Percentiles rank a stretch among this genome's conserved stretches.
phyloP scores from a whole-genome alignment of 1,140 invertebrate species.

The Bombus waltoni region DNA sequence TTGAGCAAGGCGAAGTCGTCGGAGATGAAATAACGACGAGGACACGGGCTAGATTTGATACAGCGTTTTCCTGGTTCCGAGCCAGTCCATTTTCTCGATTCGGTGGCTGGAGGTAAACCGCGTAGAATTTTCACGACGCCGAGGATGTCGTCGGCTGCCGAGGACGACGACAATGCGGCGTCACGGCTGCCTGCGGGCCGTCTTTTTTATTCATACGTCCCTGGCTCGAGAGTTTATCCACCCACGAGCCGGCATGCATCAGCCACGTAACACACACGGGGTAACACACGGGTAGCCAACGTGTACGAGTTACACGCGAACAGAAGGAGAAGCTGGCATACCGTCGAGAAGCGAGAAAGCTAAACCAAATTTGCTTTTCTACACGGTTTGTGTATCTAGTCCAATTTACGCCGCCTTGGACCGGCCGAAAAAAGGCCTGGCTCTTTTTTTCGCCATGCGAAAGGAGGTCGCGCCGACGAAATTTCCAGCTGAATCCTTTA shows the following conservation, averaged over 20 bases:
- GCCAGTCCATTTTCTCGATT: constrained; percentile 34
- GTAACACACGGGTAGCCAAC: too few relatives aligned
- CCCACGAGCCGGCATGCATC: neutral
- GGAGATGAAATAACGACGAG: neutral
- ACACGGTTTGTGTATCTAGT: constrained; percentile 64
- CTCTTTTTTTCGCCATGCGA: constrained; percentile 9
- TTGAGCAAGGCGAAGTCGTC: neutral
- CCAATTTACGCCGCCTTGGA: constrained; percentile 67
- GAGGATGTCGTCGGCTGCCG: constrained; percentile 17
- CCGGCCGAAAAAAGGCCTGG: constrained; percentile 51
- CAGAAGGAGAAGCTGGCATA: neutral
- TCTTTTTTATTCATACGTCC: constrained; percentile 75
- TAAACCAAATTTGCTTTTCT: constrained; percentile 68
- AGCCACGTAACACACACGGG: too few relatives aligned
- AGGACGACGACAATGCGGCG: constrained; percentile 68
- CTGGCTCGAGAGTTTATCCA: constrained; percentile 65
- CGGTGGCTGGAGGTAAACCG: neutral
- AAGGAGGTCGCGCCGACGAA: constrained; percentile 47
- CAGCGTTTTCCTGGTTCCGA: neutral
- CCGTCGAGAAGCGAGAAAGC: constrained; percentile 54
- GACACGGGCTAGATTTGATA: too few relatives aligned
- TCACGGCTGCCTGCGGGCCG: constrained; percentile 63
- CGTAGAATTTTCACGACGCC: constrained; percentile 46
- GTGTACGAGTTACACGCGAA: too few relatives aligned
- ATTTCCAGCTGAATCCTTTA: constrained; percentile 47